Percentiles rank a stretch among this genome's conserved stretches.
These are phyloP conservation scores for Sterrhoptilus dennistouni DNA, from an alignment of 2,113 vertebrate species.

Conservation along the genomic window DNA sequence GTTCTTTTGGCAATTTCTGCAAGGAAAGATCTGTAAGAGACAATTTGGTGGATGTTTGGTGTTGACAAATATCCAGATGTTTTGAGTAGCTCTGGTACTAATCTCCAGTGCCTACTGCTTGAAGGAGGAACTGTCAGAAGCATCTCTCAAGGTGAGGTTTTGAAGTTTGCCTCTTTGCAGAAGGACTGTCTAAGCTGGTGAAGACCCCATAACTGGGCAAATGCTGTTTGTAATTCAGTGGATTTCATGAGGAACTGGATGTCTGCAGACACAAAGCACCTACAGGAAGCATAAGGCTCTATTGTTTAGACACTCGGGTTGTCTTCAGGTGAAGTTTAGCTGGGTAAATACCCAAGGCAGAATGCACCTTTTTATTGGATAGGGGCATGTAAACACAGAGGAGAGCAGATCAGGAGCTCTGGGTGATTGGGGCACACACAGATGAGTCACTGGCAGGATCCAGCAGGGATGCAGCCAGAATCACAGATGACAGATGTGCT, in stretches of 20 bases:
- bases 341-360: neutral
- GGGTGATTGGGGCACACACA: neutral
- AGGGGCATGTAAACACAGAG: neutral
- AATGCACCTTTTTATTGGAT: neutral
- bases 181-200: neutral
- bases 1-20: neutral
- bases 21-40: neutral
- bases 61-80: neutral
- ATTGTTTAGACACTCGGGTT: neutral
- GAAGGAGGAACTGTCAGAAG: neutral
- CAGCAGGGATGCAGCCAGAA: neutral
- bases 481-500: neutral
- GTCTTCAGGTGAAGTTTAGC: neutral
- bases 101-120: neutral
- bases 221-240: neutral
- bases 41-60: neutral
- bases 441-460: neutral
- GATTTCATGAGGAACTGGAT: neutral
- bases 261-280: neutral
- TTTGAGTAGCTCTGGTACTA: neutral
- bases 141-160: neutral
- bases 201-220: neutral
- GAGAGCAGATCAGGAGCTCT: neutral
- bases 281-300: neutral
- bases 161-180: neutral